Conservation (phyloP, 2,888 invertebrate genomes). For the Laothoe populi region DNA sequence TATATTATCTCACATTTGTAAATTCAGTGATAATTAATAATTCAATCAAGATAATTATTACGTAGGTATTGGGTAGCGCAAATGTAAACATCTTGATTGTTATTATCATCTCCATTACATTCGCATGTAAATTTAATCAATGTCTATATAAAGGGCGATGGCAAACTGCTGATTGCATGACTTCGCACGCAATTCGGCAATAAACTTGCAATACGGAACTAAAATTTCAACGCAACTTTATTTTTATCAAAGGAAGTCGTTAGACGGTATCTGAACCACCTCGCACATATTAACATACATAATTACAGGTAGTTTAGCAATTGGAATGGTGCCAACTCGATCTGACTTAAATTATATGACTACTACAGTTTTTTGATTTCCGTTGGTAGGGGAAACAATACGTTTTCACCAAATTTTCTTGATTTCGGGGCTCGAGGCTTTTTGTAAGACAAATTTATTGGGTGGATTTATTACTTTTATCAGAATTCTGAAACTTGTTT, state of each 20-base stretch:
- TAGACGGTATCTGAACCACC: constrained; percentile 81
- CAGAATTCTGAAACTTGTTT: constrained; percentile 39
- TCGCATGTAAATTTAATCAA: constrained; percentile 79
- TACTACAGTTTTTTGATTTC: constrained; percentile 75
- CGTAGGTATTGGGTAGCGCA: constrained; percentile 34
- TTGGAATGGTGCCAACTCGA: constrained; percentile 76
- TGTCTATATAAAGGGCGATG: constrained; percentile 81
- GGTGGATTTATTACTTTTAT: constrained; percentile 51
- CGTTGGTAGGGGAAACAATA: constrained; percentile 67
- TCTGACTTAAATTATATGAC: constrained; percentile 69
- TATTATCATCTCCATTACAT: constrained; percentile 62
- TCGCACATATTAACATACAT: constrained; percentile 82
- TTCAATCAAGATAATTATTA: neutral
- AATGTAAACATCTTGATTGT: constrained; percentile 56
- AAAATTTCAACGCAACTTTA: constrained; percentile 84
- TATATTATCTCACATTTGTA: neutral
- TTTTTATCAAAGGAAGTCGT: constrained; percentile 84
- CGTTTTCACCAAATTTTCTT: constrained; percentile 60
- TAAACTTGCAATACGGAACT: constrained; percentile 82
- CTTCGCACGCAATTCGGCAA: constrained; percentile 77
- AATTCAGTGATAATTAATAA: neutral
- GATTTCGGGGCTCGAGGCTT: constrained; percentile 51
- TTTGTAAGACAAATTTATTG: constrained; percentile 54
- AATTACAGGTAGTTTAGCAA: constrained; percentile 82
- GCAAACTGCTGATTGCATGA: constrained; percentile 69